Evolutionary conservation across 2,113 vertebrate genomes (phyloP), one percentile per base, ranked within the genome.

Genomic region (Egretta garzetta): DNA sequence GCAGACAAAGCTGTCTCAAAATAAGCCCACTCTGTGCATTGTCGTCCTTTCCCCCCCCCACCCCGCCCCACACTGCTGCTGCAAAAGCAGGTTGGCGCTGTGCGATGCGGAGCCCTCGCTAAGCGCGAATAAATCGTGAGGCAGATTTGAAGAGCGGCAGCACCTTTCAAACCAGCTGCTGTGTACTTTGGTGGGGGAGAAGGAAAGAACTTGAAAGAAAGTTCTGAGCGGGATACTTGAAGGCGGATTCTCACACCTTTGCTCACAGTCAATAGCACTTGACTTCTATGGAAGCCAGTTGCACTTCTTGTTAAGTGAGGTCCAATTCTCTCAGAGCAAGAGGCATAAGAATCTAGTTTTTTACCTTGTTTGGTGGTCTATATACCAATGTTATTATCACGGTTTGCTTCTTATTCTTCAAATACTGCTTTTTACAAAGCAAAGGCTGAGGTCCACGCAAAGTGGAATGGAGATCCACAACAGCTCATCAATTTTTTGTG

Each of bases 1-100:
- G 59, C 88, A 84, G 68, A 94, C 80, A 96, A 97, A 97, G 66
- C 64, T 97, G 21, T 95, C 84, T 91, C 75, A 77, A 59, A 86
- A 84, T 12, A 91, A 95, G 45, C 80, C 73, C 60, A 30, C 64
- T 71, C 64, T 58, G 49, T 21, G 60, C 88, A 50, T 43, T 87
- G 70, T 10, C 81, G 43, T n/a, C 52, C 30, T 9, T 39, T 41
- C 27, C 23, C 9, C 19, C 28, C 23, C 39, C 64, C 6, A 6
- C 12, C 41, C 41, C 39, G 39, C 39, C 39, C 37, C 15, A 5
- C 15, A 10, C 50, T 12, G 43, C 59, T 58, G 50, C 88, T 50
- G 58, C 6, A 5, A 28, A 56, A 86, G 68, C n/a, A 30, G 16
- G 6, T 16, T 16, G 52, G 66, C 28, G 4, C 58, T 15, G 64